Conservation (phyloP, 2,888 invertebrate genomes). For the Drosophila paranaensis region DNA sequence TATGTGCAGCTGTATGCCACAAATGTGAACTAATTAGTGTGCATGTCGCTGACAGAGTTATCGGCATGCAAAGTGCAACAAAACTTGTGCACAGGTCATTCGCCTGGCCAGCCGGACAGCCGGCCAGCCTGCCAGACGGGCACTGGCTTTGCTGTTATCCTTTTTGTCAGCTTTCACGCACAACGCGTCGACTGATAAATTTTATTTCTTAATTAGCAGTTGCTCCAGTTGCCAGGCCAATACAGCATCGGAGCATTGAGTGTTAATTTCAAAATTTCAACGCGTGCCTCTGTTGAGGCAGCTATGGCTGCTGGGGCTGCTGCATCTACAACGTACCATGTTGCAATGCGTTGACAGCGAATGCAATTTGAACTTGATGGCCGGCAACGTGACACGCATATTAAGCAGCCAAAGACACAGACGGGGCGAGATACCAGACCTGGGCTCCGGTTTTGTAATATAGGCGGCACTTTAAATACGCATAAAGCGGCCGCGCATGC, state of each 20-base stretch:
- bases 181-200: conserved; percentile 54
- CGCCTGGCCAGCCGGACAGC: conserved; percentile 41
- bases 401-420: conserved; percentile 59
- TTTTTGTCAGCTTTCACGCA: conserved; percentile 67
- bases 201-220: conserved; percentile 78
- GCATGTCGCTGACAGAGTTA: conserved; percentile 74
- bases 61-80: conserved; percentile 58
- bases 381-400: conserved; percentile 81
- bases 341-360: conserved; percentile 80
- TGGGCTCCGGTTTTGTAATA: conserved; percentile 70
- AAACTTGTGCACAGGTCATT: conserved; percentile 54
- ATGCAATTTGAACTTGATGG: conserved; percentile 83
- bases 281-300: conserved; percentile 56
- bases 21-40: conserved; percentile 77
- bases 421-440: conserved; percentile 29
- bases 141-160: conserved; percentile 47
- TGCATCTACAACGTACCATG: conserved; percentile 38
- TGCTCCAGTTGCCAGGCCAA: conserved; percentile 57
- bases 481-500: conserved; percentile 73
- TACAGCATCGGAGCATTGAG: conserved; percentile 35
- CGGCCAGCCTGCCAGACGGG: conserved; percentile 2
- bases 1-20: conserved; percentile 57
- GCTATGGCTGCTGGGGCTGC: conserved; percentile 14
- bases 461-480: conserved; percentile 75
- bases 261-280: conserved; percentile 77